Evolutionary conservation across 2,888 invertebrate genomes (phyloP), one percentile per base, ranked within the genome.

Genomic region (Meandrusa payeni): DNA sequence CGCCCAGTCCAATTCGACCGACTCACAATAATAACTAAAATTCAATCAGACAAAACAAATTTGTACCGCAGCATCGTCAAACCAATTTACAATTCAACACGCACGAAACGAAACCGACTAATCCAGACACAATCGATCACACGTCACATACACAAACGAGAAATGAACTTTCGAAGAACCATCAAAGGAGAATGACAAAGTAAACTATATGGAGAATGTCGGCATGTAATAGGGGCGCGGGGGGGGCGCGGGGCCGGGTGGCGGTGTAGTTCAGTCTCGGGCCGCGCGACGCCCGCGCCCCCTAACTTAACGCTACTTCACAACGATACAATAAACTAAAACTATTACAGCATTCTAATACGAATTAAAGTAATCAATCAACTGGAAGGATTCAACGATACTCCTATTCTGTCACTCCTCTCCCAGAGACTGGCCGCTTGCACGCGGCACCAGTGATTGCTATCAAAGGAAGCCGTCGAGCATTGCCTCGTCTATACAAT

Each of bases 281-380:
- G 65, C 73, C 80, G 55, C 76, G 74, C 65, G 71, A 69, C 76
- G 70, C 76, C 60, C 68, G 60, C 70, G 68, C 75, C 69, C 65
- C 72, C 67, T 71, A 74, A 77, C 80, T 80, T 79, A 81, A 80
- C 66, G 74, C 77, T 85, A 83, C 74, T 79, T 79, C 81, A 83
- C 80, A 82, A 83, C 81, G 77, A 82, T 81, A 85, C 76, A 78
- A 79, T 76, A 78, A 83, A 86, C 83, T 85, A 80, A 85, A 86
- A 79, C 79, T 79, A 81, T 80, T 78, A 79, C 80, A 76, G 80
- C 74, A 76, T 77, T 68, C 70, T 75, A 77, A 66, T 62, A 74
- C 70, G 69, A 69, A 69, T 73, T 66, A 76, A 73, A 76, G 74
- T 69, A 77, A 77, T 75, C 68, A 67, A 68, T 71, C 65, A 68